A percentile compares a stretch with the other conserved stretches of the same genome.
phyloP scores from a whole-genome alignment of 2,888 invertebrate species.

The Harmothoe impar region DNA sequence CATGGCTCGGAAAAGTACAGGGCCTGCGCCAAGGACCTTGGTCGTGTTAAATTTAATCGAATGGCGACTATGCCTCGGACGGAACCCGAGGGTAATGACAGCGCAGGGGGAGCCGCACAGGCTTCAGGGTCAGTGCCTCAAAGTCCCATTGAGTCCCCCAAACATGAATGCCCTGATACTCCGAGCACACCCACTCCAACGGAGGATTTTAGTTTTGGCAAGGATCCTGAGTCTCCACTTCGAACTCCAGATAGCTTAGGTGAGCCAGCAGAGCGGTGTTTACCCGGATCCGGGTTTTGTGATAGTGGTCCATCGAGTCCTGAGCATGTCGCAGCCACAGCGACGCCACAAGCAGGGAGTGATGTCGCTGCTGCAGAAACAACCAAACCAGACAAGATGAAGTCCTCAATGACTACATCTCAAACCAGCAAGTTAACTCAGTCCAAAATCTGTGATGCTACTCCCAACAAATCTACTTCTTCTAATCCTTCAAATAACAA shows the following conservation, averaged over 20 bases:
- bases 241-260: not conserved
- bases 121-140: constrained; percentile 10
- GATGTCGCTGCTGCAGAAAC: not conserved
- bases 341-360: not conserved
- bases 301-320: not conserved
- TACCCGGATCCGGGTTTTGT: not conserved
- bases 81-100: constrained; percentile 68
- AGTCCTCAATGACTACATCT: constrained; percentile 31
- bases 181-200: not conserved
- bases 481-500: not conserved
- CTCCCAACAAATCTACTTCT: not conserved
- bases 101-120: constrained; percentile 22
- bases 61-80: constrained; percentile 58
- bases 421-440: not conserved
- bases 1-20: constrained; percentile 71
- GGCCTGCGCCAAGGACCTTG: constrained; percentile 70
- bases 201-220: not conserved
- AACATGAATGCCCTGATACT: not conserved
- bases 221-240: not conserved
- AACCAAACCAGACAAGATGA: not conserved
- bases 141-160: constrained; percentile 6
- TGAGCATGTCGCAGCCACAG: not conserved
- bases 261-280: not conserved
- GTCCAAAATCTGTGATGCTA: constrained; percentile 46
- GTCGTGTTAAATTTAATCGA: constrained; percentile 61